phyloP scores from a whole-genome alignment of 1,140 invertebrate species.

The Proctacanthus coquilletti region DNA sequence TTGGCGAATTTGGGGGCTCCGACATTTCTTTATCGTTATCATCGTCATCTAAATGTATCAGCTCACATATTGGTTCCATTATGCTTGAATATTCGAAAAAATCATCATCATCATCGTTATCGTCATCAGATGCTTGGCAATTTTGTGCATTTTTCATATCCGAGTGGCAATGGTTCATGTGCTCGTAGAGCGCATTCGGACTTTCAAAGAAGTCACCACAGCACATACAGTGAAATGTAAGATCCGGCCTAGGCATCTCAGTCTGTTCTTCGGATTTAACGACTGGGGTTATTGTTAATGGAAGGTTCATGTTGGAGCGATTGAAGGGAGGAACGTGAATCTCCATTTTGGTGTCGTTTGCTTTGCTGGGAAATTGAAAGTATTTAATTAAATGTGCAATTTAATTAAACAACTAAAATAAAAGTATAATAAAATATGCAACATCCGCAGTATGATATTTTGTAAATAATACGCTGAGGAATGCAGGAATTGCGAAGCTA shows the following conservation, averaged over 20 bases:
- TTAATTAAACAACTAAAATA: too few species aligned
- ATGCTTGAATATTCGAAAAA: constrained; percentile 21
- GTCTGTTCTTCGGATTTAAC: constrained; percentile 5
- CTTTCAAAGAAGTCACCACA: constrained; percentile 22
- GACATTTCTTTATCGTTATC: too few species aligned
- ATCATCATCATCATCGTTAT: constrained; percentile 14
- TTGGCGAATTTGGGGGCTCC: not conserved
- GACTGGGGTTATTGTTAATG: constrained; percentile 18
- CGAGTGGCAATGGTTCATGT: constrained; percentile 22
- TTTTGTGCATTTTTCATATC: constrained; percentile 10
- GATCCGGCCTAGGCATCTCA: constrained; percentile 17
- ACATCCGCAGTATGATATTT: too few species aligned
- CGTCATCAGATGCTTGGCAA: constrained; percentile 5
- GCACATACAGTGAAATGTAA: constrained; percentile 29
- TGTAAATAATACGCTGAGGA: too few species aligned
- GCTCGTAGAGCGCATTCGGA: constrained; percentile 22
- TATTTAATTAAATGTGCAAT: too few species aligned
- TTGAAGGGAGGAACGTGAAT: too few species aligned
- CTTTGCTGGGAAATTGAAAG: too few species aligned
- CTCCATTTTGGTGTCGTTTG: too few species aligned
- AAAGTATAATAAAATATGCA: too few species aligned
- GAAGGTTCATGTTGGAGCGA: constrained; percentile 21
- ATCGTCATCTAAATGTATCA: constrained; percentile 8
- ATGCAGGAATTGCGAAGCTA: too few species aligned
- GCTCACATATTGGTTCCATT: constrained; percentile 25